Evolutionary conservation across 2,888 invertebrate genomes (phyloP).

Genomic region (Lasioglossum vierecki): DNA sequence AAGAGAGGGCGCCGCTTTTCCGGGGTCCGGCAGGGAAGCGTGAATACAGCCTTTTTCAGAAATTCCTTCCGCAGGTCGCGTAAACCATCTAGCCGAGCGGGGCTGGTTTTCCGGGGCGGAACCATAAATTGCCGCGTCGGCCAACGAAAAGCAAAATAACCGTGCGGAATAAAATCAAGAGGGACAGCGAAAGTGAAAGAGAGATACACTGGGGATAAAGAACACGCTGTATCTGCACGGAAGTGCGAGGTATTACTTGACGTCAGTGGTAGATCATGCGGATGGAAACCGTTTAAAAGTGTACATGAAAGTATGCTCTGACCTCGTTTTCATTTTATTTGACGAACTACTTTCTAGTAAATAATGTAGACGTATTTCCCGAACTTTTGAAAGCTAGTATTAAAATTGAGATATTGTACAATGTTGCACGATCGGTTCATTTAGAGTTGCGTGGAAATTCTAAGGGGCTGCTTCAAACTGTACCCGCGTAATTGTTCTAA

Average conservation of each 20-base stretch:
- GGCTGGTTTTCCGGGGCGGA: constrained; percentile 23
- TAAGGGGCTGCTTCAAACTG: not conserved
- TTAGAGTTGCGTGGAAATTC: not conserved
- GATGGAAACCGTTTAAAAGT: not conserved
- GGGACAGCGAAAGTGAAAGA: not conserved
- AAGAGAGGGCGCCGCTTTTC: not conserved
- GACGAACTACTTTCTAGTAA: not conserved
- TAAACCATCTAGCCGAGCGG: constrained; percentile 27
- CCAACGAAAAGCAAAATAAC: not conserved
- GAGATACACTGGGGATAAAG: not conserved
- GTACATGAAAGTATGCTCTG: not conserved
- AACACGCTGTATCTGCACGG: not conserved
- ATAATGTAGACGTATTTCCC: no score
- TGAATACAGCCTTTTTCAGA: constrained; percentile 27
- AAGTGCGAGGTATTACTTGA: not conserved
- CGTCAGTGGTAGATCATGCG: not conserved
- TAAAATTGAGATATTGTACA: not conserved
- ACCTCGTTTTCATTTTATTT: not conserved
- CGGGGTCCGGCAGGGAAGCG: not conserved
- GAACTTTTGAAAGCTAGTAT: not conserved
- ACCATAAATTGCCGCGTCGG: constrained; percentile 43
- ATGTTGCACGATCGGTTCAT: not conserved
- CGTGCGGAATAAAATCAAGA: not conserved
- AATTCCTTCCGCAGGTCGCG: constrained; percentile 30
- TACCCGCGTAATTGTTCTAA: not conserved